Percentiles rank a stretch among this genome's conserved stretches.
Evolutionary conservation across 2,888 invertebrate genomes (phyloP).

Genomic region (Phortica magna): DNA sequence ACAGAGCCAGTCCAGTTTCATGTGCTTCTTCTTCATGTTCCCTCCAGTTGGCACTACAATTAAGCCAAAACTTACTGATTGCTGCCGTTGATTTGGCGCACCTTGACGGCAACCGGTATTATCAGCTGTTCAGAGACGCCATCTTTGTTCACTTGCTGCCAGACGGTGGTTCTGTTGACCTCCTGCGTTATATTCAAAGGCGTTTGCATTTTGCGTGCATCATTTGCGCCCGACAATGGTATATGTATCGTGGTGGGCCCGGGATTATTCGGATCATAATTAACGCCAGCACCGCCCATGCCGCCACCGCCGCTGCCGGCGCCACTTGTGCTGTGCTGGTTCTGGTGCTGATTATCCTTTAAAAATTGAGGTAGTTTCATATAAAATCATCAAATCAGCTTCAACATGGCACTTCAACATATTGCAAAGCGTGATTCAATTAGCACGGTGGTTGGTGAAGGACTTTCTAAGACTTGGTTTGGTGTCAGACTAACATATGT

Average conservation of each 20-base stretch:
- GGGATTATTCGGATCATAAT: constrained; percentile 68
- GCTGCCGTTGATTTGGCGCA: constrained; percentile 75
- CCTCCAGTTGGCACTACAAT: neutral
- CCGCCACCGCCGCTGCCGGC: neutral
- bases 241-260: constrained; percentile 78
- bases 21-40: neutral
- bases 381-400: neutral
- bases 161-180: constrained; percentile 94
- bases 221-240: constrained; percentile 82
- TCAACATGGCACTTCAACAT: neutral
- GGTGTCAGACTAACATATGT: no score
- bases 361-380: constrained; percentile 45
- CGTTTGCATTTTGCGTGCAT: constrained; percentile 78
- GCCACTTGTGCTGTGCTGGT: constrained; percentile 47
- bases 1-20: neutral
- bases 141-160: constrained; percentile 92
- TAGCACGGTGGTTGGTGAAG: neutral
- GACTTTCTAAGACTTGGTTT: no score
- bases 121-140: constrained; percentile 73
- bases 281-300: constrained; percentile 71
- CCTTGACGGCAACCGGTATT: constrained; percentile 75
- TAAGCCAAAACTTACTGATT: constrained; percentile 74
- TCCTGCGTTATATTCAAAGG: constrained; percentile 96
- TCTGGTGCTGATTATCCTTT: constrained; percentile 73
- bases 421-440: neutral